Conservation (phyloP, 2,797 vertebrate genomes). For the Chloroceryle amazona region DNA sequence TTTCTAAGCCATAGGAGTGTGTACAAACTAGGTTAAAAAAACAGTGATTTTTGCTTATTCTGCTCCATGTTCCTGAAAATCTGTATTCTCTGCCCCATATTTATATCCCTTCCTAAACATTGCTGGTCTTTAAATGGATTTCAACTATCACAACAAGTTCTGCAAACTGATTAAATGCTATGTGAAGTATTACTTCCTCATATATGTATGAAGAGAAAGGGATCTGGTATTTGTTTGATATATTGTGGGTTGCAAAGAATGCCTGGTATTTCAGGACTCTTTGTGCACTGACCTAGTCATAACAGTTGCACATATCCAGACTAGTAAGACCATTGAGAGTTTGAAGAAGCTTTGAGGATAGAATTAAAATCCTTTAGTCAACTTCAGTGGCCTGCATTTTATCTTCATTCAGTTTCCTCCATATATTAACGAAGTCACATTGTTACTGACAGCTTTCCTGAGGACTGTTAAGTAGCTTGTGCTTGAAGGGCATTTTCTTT, state of each 20-base stretch:
- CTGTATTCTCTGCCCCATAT: neutral
- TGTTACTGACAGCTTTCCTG: neutral
- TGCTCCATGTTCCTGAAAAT: neutral
- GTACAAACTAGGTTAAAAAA: neutral
- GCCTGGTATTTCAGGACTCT: slow-evolving; percentile 35
- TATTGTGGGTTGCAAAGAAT: neutral
- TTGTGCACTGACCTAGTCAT: slow-evolving; percentile 51
- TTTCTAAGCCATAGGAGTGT: neutral
- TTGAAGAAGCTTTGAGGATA: slow-evolving; percentile 20
- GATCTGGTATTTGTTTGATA: slow-evolving; percentile 8
- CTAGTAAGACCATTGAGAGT: slow-evolving; percentile 6
- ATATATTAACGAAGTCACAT: neutral
- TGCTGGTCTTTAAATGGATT: neutral
- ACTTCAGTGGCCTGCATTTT: slow-evolving; percentile 3
- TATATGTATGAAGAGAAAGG: neutral
- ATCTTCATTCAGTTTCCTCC: slow-evolving; percentile 17
- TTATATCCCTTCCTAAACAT: neutral
- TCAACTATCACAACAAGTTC: neutral
- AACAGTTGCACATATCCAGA: slow-evolving; percentile 38
- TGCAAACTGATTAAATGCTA: neutral
- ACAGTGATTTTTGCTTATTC: neutral
- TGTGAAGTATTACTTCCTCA: neutral
- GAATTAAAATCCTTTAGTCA: slow-evolving; percentile 10
- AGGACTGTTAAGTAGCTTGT: neutral
- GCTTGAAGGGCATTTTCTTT: neutral